A percentile compares a stretch with the other conserved stretches of the same genome.
Conservation (phyloP, 2,888 invertebrate species). For the Spodoptera littoralis region DNA sequence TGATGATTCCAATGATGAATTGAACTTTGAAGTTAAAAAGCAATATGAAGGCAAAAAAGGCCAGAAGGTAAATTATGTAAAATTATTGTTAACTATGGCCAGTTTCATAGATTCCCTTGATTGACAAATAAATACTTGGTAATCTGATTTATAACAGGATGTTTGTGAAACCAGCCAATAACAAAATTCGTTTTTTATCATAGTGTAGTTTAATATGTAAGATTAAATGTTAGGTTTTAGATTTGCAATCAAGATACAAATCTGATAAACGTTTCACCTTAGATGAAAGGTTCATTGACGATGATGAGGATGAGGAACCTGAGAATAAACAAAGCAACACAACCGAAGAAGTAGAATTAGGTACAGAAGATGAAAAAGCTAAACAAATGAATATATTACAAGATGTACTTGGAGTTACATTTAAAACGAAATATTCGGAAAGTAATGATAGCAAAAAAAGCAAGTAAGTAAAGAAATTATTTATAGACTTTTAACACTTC, state of each 20-base stretch:
- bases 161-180: no score
- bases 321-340: constrained; percentile 67
- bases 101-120: no score
- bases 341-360: constrained; percentile 52
- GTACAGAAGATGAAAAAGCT: constrained; percentile 80
- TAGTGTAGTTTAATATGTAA: constrained; percentile 34
- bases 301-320: constrained; percentile 80
- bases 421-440: constrained; percentile 66
- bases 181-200: constrained; percentile 5
- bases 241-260: constrained; percentile 92
- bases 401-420: constrained; percentile 86
- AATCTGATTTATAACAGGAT: no score
- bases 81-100: background rate
- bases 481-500: background rate
- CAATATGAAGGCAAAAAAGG: constrained; percentile 91
- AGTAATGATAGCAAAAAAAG: constrained; percentile 62
- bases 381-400: constrained; percentile 88
- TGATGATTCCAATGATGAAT: constrained; percentile 86
- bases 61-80: constrained; percentile 82
- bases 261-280: constrained; percentile 93
- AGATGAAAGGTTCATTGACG: constrained; percentile 92
- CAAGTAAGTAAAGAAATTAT: constrained; percentile 65
- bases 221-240: constrained; percentile 86
- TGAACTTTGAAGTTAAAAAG: constrained; percentile 90
- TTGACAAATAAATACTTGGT: no score